A percentile compares a stretch with the other conserved stretches of the same genome.
These are phyloP conservation scores for Leptinotarsa texana DNA, from an alignment of 1,140 invertebrate genomes.

Conservation along the genomic window DNA sequence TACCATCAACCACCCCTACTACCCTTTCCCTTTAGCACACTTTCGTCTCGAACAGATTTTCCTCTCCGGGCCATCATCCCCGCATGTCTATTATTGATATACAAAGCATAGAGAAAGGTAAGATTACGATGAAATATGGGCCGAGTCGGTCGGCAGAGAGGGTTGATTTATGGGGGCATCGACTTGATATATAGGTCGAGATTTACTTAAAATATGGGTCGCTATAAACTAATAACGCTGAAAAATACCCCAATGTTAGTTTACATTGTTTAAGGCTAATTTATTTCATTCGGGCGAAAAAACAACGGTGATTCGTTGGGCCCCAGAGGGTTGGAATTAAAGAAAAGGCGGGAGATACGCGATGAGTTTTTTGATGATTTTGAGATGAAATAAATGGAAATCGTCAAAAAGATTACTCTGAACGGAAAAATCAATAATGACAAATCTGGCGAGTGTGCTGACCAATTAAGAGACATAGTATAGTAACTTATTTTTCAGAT, in stretches of 20 bases:
- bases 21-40: background rate
- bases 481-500: too few species aligned
- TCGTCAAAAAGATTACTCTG: too few species aligned
- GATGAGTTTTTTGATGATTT: too few species aligned
- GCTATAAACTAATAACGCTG: conserved; percentile 20
- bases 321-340: background rate
- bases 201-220: conserved; percentile 27
- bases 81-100: conserved; percentile 11
- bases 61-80: background rate
- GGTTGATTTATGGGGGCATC: conserved; percentile 23
- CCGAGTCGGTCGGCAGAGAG: background rate
- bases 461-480: too few species aligned
- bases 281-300: conserved; percentile 1
- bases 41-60: background rate
- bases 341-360: too few species aligned
- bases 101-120: conserved; percentile 5
- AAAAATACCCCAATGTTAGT: conserved; percentile 11
- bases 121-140: conserved; percentile 15
- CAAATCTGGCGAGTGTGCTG: too few species aligned
- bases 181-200: conserved; percentile 22
- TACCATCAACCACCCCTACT: background rate
- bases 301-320: background rate
- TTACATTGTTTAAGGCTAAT: conserved; percentile 14
- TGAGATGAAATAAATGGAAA: too few species aligned
- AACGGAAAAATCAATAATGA: too few species aligned